Evolutionary conservation across 2,888 invertebrate genomes (phyloP).

Genomic region (Drosophila borborema): DNA sequence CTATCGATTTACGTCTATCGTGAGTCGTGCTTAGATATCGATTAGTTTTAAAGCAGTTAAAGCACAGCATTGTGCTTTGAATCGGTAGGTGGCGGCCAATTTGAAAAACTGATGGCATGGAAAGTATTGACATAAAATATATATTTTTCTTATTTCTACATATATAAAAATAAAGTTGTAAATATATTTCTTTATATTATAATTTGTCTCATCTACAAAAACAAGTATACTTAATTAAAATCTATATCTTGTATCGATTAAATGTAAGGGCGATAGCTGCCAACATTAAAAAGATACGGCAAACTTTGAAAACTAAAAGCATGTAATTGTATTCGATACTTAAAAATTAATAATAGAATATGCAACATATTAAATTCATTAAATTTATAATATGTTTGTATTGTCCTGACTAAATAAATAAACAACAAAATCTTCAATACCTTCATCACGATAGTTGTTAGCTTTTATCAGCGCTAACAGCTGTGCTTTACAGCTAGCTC

Average conservation of each 20-base stretch:
- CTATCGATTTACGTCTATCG: constrained; percentile 19
- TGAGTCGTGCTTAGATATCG: not conserved
- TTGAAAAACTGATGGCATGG: not conserved
- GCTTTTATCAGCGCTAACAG: constrained; percentile 10
- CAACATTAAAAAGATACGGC: not conserved
- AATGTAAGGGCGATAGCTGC: not conserved
- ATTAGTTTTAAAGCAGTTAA: not conserved
- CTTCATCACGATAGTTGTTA: not conserved
- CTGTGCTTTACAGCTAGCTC: constrained; percentile 16
- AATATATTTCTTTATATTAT: not conserved
- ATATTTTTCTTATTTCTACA: not conserved
- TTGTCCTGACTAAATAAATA: not conserved
- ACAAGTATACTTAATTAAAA: too few species aligned
- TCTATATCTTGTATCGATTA: not conserved
- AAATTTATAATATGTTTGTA: not conserved
- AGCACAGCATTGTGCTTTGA: not conserved
- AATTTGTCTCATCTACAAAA: too few species aligned
- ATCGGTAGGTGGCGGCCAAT: too few species aligned
- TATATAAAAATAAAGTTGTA: not conserved
- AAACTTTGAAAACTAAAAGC: not conserved
- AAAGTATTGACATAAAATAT: not conserved
- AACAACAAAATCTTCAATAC: not conserved
- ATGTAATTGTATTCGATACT: not conserved
- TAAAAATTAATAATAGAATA: not conserved
- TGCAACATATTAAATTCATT: not conserved